Conservation (phyloP, 2,797 vertebrate species). For the Channa striata region DNA sequence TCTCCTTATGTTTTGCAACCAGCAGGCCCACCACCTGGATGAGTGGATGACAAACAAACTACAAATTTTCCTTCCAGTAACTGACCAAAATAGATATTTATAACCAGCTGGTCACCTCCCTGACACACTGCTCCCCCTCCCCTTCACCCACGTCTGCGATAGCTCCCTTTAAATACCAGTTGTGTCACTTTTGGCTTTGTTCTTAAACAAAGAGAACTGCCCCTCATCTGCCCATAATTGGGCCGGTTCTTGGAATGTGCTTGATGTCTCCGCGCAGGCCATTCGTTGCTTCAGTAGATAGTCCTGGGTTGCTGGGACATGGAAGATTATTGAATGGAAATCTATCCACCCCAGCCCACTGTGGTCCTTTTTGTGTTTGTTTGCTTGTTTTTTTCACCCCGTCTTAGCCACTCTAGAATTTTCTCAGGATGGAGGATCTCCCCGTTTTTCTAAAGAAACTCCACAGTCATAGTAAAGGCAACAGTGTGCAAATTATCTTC, state of each 20-base stretch:
- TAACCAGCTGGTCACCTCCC: conserved; percentile 86
- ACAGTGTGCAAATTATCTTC: conserved; percentile 55
- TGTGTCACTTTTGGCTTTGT: conserved; percentile 88
- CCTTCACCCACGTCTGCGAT: conserved; percentile 72
- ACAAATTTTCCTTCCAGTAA: conserved; percentile 87
- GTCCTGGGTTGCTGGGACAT: conserved; percentile 66
- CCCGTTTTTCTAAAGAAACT: conserved; percentile 45
- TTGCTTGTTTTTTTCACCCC: conserved; percentile 33
- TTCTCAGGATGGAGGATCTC: conserved; percentile 13
- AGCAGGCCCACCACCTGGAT: conserved; percentile 82
- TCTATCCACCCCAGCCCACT: conserved; percentile 52
- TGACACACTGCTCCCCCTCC: conserved; percentile 56
- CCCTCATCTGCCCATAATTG: conserved; percentile 87
- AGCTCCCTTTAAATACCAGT: conserved; percentile 85
- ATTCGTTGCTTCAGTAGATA: conserved; percentile 70
- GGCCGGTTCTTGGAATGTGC: conserved; percentile 85
- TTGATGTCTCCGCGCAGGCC: conserved; percentile 83
- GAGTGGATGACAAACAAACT: conserved; percentile 85
- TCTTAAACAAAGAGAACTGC: conserved; percentile 87
- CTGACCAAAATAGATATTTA: conserved; percentile 87
- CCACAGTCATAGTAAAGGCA: conserved; percentile 52
- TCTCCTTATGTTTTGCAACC: conserved; percentile 78
- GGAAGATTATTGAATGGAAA: conserved; percentile 65
- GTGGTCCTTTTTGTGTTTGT: conserved; percentile 12
- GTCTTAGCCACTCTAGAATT: conserved; percentile 15